Percentiles rank a stretch among this genome's conserved stretches.
Conservation (phyloP, 2,113 vertebrate species). For the Clarias batrachus region DNA sequence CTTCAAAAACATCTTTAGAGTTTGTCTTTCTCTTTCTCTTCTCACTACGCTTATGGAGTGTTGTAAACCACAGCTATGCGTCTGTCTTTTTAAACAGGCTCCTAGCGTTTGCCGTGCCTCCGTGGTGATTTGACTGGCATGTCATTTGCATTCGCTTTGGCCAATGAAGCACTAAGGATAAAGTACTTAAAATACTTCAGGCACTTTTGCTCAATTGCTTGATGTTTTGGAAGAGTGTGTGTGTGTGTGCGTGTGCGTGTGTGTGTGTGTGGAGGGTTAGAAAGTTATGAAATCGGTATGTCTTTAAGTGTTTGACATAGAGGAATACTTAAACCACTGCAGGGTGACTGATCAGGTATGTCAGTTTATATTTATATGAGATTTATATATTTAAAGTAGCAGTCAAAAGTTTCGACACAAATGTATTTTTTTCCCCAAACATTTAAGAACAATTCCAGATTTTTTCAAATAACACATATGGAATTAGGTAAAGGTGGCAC, state of each 20-base stretch:
- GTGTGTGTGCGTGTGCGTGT: constrained; percentile 32
- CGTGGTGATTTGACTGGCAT: constrained; percentile 63
- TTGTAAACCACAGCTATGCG: constrained; percentile 66
- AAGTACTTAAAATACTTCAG: constrained; percentile 74
- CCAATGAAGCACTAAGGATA: constrained; percentile 73
- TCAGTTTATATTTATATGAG: not conserved
- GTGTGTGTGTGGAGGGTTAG: constrained; percentile 24
- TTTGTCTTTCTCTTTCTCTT: constrained; percentile 34
- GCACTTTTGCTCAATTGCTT: constrained; percentile 72
- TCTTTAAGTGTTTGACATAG: constrained; percentile 22
- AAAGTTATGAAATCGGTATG: constrained; percentile 2
- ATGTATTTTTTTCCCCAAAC: no score
- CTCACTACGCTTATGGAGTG: constrained; percentile 48
- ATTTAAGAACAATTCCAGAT: no score
- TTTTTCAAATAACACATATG: no score
- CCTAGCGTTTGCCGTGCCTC: constrained; percentile 58
- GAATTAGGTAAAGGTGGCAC: no score
- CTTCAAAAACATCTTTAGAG: constrained; percentile 56
- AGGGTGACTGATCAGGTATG: not conserved
- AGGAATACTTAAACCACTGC: constrained; percentile 3
- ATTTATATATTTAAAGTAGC: not conserved
- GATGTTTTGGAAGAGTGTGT: constrained; percentile 34
- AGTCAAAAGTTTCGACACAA: no score
- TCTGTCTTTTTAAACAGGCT: constrained; percentile 68
- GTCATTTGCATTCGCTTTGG: constrained; percentile 69